These are phyloP conservation scores for Odontomachus brunneus DNA, from an alignment of 1,140 invertebrate genomes.

Conservation along the genomic window DNA sequence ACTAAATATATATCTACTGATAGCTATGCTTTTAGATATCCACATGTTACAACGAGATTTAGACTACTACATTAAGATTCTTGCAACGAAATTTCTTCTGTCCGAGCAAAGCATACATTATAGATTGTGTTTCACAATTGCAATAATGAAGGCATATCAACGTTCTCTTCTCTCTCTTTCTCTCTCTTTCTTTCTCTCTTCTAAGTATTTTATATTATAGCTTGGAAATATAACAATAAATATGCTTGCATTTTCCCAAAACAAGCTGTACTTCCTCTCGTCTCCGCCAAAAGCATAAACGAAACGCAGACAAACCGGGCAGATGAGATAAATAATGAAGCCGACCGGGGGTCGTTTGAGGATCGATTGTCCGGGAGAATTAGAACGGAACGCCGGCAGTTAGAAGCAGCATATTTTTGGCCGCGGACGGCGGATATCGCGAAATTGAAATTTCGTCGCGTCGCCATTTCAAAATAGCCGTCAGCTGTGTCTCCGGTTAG, in stretches of 20 bases:
- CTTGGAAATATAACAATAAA: neutral
- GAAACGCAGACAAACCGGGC: neutral
- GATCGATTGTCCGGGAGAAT: neutral
- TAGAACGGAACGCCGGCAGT: neutral
- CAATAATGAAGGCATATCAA: neutral
- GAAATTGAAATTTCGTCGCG: constrained; percentile 64
- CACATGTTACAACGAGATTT: too few species aligned
- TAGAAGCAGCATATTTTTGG: neutral
- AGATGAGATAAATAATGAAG: neutral
- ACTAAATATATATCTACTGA: too few species aligned
- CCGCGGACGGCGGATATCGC: neutral
- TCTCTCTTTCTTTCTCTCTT: too few species aligned
- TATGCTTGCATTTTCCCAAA: neutral
- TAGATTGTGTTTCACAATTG: neutral
- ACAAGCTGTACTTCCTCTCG: too few species aligned
- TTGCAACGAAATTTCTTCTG: too few species aligned
- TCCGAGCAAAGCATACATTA: neutral
- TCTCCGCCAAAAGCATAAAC: neutral
- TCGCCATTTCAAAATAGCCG: constrained; percentile 66
- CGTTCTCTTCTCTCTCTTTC: too few species aligned
- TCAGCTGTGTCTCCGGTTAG: constrained; percentile 56
- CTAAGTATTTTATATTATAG: neutral
- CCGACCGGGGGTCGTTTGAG: neutral
- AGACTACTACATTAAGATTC: too few species aligned
- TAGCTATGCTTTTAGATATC: too few species aligned